Percentiles rank a stretch among this genome's conserved stretches.
phyloP scores from a whole-genome alignment of 1,140 invertebrate species.

The Neodiprion fabricii region DNA sequence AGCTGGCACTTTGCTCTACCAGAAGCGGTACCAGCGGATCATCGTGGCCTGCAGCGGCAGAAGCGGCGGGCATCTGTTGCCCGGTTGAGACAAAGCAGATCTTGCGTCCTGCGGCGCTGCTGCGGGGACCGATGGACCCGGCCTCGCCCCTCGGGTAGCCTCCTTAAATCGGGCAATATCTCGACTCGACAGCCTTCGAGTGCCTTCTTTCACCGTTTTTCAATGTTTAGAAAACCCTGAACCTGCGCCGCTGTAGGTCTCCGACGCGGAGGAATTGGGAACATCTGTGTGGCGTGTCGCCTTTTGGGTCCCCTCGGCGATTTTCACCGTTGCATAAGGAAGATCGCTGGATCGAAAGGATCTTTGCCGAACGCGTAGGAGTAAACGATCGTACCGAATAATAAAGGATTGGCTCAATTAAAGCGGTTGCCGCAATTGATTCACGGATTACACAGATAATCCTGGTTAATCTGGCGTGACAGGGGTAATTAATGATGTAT shows the following conservation, averaged over 20 bases:
- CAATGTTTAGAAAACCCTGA: too few species aligned
- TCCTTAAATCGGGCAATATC: background rate
- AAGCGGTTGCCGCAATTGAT: too few species aligned
- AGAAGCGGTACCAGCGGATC: background rate
- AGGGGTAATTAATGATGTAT: too few species aligned
- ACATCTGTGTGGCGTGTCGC: background rate
- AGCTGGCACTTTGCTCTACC: too few species aligned
- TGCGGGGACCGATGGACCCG: background rate
- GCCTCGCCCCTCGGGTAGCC: background rate
- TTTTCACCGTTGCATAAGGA: too few species aligned
- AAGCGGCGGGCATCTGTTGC: constrained; percentile 43
- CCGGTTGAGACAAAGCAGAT: constrained; percentile 44
- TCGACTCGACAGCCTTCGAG: background rate
- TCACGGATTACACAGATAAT: too few species aligned
- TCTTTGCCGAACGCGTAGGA: too few species aligned
- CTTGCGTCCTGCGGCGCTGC: constrained; percentile 18
- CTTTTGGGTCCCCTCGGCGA: background rate
- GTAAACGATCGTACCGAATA: too few species aligned
- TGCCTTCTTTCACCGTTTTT: background rate
- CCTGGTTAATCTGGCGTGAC: too few species aligned
- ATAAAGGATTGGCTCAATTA: too few species aligned
- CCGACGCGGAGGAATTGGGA: background rate
- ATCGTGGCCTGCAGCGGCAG: constrained; percentile 21
- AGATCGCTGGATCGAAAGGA: too few species aligned
- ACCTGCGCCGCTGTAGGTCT: background rate